A percentile compares a stretch with the other conserved stretches of the same genome.
These are phyloP conservation scores for Carettochelys insculpta DNA, from an alignment of 2,113 vertebrate species.

Conservation along the genomic window DNA sequence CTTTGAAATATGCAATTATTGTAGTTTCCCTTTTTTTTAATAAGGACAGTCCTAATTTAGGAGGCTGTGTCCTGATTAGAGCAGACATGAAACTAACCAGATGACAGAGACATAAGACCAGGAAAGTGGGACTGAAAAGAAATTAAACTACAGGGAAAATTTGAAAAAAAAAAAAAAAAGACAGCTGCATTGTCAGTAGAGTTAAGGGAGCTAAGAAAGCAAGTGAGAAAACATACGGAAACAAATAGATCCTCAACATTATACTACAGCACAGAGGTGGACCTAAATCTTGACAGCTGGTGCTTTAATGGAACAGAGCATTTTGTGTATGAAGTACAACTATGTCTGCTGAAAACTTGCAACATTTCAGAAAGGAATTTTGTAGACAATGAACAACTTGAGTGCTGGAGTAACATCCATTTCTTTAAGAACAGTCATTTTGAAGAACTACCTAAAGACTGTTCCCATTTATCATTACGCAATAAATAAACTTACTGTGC, in stretches of 20 bases:
- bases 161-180: neutral
- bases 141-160: neutral
- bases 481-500: neutral
- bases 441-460: neutral
- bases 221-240: slow-evolving; percentile 4
- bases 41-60: neutral
- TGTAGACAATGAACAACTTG: neutral
- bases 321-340: neutral
- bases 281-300: neutral
- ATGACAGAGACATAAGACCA: neutral
- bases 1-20: neutral
- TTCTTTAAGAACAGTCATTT: neutral
- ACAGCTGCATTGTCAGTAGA: neutral
- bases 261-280: neutral
- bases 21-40: neutral
- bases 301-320: neutral
- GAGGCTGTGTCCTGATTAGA: neutral
- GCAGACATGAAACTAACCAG: neutral
- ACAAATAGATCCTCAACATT: slow-evolving; percentile 2
- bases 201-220: neutral
- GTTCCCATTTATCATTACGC: neutral
- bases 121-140: neutral
- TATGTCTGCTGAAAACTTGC: neutral
- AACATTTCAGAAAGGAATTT: neutral
- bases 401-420: neutral